Base-by-base conservation (phyloP, 1,140 invertebrate species). In the Drosophila ercepeae region DNA sequence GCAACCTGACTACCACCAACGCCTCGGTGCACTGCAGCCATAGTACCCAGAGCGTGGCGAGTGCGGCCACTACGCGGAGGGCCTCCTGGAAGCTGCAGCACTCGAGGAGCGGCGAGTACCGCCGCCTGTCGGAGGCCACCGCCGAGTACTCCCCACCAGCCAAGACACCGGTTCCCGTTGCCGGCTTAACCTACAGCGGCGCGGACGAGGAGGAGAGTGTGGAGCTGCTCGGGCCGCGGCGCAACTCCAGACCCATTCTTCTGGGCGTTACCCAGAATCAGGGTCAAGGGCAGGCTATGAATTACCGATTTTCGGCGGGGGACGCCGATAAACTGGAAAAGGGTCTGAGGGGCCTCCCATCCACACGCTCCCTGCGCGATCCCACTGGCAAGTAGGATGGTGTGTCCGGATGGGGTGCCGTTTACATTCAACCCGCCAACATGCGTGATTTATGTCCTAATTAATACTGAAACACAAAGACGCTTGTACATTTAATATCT, bases 261-360 rank as follows among this genome's bases (percentile, higher is more conserved):
- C 16, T 83, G 42, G 67, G 73, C 11, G 78, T 76, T 9, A 61
- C 45, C 27, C 63, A 53, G 39, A 42, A 23, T 4, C 78, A 70
- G 57, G 58, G 57, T 8, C 60, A 46, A 11, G 63, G 44, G n/a
- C 89, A 90, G 39, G 65, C 86, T 11, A 67, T 75, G 75, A 89
- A 83, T 50, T 90, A 89, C 57, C 76, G 91, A 34, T 91, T 91
- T 53, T 91, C 91, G 14, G 91, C 91, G 19, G 91, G 91, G 16
- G 91, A 91, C 75, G 91, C 91, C 5, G 91, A 91, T 44, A 91
- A 90, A 70, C 55, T 91, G 53, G 91, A 91, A 58, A 91, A 91
- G 61, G 91, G 91, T 16, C 50, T 91, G 36, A 74, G 78, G 14
- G 86, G 78, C 2, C 50, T 91, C 44, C 72, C 84, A 42, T 91